Evolutionary conservation across 2,888 invertebrate genomes (phyloP).

Genomic region (Noctua fimbriata): DNA sequence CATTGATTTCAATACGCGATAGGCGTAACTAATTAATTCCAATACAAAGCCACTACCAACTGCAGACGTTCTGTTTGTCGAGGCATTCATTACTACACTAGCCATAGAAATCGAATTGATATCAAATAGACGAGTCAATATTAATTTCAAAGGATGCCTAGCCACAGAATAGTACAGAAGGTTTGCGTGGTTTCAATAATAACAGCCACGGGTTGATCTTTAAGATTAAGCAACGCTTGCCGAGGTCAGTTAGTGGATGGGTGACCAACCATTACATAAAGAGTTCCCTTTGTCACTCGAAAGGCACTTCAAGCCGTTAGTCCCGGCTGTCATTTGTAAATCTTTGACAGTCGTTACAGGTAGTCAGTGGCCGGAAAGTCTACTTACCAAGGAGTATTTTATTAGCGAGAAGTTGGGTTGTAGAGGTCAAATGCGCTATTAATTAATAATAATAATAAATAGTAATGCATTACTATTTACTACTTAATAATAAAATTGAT

Average conservation of each 20-base stretch:
- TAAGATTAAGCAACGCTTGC: neutral
- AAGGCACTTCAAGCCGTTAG: neutral
- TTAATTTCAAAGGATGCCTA: neutral
- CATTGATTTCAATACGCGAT: neutral
- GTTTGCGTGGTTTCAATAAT: neutral
- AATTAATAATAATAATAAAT: too few relatives aligned
- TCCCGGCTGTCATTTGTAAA: neutral
- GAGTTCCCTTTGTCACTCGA: neutral
- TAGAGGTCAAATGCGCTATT: neutral
- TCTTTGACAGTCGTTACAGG: neutral
- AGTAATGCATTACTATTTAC: too few relatives aligned
- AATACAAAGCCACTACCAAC: neutral
- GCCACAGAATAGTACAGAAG: neutral
- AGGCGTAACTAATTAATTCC: neutral
- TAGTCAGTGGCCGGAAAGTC: neutral
- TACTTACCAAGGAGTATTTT: neutral
- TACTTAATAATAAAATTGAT: too few relatives aligned
- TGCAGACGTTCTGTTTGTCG: conserved; percentile 1
- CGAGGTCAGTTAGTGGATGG: neutral
- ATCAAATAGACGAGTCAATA: neutral
- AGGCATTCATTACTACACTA: neutral
- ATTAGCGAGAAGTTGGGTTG: neutral
- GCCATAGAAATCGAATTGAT: conserved; percentile 13
- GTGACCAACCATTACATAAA: neutral
- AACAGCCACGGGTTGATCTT: neutral